Evolutionary conservation across 2,113 vertebrate genomes (phyloP), one percentile per base, ranked within the genome.

Genomic region (Casuarius casuarius): DNA sequence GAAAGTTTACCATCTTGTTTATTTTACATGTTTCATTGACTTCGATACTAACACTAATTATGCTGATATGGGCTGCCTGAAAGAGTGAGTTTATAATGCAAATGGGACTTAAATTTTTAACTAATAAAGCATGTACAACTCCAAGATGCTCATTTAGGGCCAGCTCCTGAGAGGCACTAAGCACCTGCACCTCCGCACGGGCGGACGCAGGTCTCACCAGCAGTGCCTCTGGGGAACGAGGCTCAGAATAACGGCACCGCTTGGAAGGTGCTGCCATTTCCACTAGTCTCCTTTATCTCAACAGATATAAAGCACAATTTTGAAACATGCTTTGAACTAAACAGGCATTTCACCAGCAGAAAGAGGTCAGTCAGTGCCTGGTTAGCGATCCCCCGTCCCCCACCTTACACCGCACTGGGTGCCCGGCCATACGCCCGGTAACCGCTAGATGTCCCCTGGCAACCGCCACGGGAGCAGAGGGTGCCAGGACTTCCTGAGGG

Each of bases 401-500:
- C 28, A 8, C 48, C 56, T 31, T 17, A 6, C 56, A 16, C 16
- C 16, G 8, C 8, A 5, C 29, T 18, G 17, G 56, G 28, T 23
- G 8, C 44, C 28, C 67, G 29, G 0, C 67, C 44, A 2, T n/a
- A 33, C 7, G 1, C 77, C 29, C 72, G 10, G 17, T 58, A 67
- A n/a, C 77, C 95, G 29, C 94, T 70, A 92, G 91, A n/a, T 84
- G 96, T 89, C 87, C 87, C 87, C 23, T 59, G 66, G 52, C 31
- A 65, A 90, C 76, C 90, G 42, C 23, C 0, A 58, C 20, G 63
- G 59, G 63, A 89, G 17, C 29, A 16, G 3, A 2, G 31, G 68
- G 70, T 29, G 26, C 33, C 3, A 29, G 29, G 21, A 38, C 9
- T 33, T 26, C 38, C 51, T 13, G 29, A 1, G 18, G 25, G 48